Conservation (phyloP, 2,113 vertebrate genomes). For the Dolichotis patagonum region DNA sequence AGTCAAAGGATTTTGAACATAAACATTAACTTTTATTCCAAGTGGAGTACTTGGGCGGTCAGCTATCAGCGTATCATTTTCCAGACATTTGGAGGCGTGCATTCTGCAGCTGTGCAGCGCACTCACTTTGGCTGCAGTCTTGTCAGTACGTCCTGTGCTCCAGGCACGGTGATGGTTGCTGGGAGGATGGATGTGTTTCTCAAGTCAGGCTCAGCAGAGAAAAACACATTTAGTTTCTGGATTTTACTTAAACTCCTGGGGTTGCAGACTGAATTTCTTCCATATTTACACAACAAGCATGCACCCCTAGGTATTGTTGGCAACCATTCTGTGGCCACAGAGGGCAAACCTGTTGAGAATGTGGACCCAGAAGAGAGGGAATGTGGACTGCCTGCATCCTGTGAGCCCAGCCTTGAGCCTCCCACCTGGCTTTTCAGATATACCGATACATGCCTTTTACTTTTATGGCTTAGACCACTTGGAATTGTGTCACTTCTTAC, state of each 20-base stretch:
- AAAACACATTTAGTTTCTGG: neutral
- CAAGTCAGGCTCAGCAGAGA: neutral
- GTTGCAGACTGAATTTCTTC: neutral
- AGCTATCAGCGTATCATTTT: neutral
- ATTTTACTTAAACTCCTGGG: neutral
- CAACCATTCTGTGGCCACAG: neutral
- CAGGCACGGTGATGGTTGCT: neutral
- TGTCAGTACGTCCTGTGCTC: too few relatives aligned
- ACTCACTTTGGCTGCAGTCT: neutral
- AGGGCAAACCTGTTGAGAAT: neutral
- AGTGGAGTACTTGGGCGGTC: neutral
- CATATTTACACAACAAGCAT: neutral
- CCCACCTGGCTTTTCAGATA: neutral
- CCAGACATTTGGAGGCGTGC: neutral
- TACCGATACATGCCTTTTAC: neutral
- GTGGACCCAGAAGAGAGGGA: neutral
- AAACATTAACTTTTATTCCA: neutral
- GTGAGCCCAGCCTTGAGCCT: neutral
- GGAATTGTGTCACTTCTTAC: neutral
- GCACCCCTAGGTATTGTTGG: neutral
- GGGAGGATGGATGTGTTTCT: too few relatives aligned
- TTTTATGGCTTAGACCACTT: neutral
- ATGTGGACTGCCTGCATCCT: accelerated
- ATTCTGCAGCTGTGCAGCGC: neutral
- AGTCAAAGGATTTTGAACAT: neutral